These are phyloP conservation scores for Ornithoptera alexandrae DNA, from an alignment of 2,888 invertebrate genomes.

Conservation along the genomic window DNA sequence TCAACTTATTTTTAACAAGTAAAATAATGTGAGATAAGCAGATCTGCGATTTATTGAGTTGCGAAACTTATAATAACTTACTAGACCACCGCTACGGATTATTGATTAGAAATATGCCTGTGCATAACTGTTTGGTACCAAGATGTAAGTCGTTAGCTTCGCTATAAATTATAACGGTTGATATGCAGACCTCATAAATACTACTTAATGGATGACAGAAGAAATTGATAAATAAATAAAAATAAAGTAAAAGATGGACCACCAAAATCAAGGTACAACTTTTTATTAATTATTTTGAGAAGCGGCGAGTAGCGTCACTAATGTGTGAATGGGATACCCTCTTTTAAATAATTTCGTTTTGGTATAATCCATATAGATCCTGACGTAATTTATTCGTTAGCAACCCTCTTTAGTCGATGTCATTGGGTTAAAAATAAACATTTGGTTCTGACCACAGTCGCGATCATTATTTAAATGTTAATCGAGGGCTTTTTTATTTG, in stretches of 20 bases:
- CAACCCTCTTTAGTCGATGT: slow-evolving; percentile 54
- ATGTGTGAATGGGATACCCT: slow-evolving; percentile 71
- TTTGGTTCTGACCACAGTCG: slow-evolving; percentile 35
- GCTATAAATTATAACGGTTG: slow-evolving; percentile 34
- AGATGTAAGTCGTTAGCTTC: not conserved
- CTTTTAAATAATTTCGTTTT: slow-evolving; percentile 73
- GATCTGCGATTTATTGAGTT: slow-evolving; percentile 19
- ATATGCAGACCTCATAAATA: slow-evolving; percentile 77
- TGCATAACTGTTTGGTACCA: not conserved
- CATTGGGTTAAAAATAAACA: slow-evolving; percentile 48
- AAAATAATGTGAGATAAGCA: slow-evolving; percentile 37
- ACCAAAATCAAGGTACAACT: slow-evolving; percentile 52
- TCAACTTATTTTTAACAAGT: slow-evolving; percentile 37
- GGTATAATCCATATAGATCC: slow-evolving; percentile 70
- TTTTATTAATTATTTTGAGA: slow-evolving; percentile 72
- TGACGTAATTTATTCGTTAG: slow-evolving; percentile 68
- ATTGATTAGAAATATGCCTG: too few species aligned
- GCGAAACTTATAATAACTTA: not conserved
- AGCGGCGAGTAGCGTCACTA: slow-evolving; percentile 73
- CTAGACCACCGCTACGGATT: too few species aligned
- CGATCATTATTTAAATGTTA: slow-evolving; percentile 22
- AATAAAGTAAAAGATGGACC: slow-evolving; percentile 40
- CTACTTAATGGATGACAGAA: slow-evolving; percentile 72
- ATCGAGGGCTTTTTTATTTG: not conserved
- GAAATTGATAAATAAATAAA: slow-evolving; percentile 61